These are phyloP conservation scores for Phylloscopus whistleri DNA, from an alignment of 2,113 vertebrate species.

Conservation along the genomic window DNA sequence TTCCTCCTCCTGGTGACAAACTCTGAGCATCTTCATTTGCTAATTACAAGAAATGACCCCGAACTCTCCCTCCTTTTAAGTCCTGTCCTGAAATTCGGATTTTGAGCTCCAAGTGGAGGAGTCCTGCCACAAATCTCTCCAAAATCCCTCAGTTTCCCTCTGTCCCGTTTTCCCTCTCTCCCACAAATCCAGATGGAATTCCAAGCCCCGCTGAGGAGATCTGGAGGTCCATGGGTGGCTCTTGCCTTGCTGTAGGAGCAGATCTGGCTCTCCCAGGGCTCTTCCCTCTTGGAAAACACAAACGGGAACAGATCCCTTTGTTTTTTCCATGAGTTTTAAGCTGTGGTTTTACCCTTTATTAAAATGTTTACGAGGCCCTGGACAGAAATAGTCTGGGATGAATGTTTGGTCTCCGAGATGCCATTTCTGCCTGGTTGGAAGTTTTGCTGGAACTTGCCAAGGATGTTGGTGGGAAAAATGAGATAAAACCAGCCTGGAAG, in stretches of 20 bases:
- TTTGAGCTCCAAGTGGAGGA: neutral
- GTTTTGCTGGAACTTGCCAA: neutral
- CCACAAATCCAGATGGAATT: neutral
- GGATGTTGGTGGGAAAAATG: neutral
- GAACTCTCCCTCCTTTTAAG: neutral
- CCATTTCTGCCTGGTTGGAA: neutral
- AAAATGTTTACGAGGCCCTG: neutral
- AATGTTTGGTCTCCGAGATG: neutral
- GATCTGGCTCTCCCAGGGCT: no score
- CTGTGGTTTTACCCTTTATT: neutral
- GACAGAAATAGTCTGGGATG: neutral
- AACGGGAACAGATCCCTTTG: neutral
- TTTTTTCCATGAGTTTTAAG: neutral
- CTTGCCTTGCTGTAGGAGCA: neutral
- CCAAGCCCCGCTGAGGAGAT: accelerated
- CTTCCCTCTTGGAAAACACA: neutral
- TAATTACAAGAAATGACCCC: accelerated
- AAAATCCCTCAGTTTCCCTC: accelerated
- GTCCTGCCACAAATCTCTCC: neutral
- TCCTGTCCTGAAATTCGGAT: neutral
- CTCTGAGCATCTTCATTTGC: neutral
- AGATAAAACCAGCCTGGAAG: neutral
- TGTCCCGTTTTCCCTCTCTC: neutral
- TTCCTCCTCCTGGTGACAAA: neutral
- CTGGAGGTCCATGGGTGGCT: neutral